phyloP scores from a whole-genome alignment of 92 coral and sea anemone species.

The Hydrozoanthus gracilis region DNA sequence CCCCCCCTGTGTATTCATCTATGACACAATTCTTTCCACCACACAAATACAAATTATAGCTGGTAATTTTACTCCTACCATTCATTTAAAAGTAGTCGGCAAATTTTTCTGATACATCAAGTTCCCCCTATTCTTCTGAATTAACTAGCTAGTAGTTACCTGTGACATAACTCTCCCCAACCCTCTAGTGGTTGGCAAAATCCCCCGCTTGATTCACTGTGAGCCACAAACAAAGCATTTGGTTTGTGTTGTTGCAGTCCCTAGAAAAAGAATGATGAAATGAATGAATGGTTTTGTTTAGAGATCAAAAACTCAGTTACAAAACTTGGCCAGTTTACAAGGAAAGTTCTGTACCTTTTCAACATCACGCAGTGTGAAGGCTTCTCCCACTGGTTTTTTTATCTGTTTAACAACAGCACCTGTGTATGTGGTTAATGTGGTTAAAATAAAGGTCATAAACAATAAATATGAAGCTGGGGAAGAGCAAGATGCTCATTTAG shows the following conservation, averaged over 20 bases:
- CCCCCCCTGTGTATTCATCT: no score
- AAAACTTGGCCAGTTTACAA: not conserved
- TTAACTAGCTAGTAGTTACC: conserved; percentile 1
- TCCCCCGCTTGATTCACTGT: conserved; percentile 63
- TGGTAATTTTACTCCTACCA: no score
- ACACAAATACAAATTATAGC: no score
- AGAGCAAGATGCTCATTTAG: not conserved
- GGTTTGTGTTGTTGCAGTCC: conserved; percentile 59
- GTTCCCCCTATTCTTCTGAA: no score
- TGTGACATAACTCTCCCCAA: conserved; percentile 65
- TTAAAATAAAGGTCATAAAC: not conserved
- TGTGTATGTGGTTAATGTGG: not conserved
- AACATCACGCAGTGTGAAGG: conserved; percentile 9
- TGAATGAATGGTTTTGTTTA: not conserved
- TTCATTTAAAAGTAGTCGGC: no score
- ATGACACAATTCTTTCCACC: no score
- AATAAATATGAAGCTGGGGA: not conserved
- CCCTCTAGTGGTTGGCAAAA: conserved; percentile 68
- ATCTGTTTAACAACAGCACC: conserved; percentile 45
- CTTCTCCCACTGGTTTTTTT: conserved; percentile 29
- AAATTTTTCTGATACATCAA: not conserved
- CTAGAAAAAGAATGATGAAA: not conserved
- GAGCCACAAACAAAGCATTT: conserved; percentile 56
- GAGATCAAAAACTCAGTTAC: not conserved
- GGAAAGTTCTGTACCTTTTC: not conserved